Evolutionary conservation across 2,113 vertebrate genomes (phyloP), one percentile per base, ranked within the genome.

Genomic region (Leuciscus idus): DNA sequence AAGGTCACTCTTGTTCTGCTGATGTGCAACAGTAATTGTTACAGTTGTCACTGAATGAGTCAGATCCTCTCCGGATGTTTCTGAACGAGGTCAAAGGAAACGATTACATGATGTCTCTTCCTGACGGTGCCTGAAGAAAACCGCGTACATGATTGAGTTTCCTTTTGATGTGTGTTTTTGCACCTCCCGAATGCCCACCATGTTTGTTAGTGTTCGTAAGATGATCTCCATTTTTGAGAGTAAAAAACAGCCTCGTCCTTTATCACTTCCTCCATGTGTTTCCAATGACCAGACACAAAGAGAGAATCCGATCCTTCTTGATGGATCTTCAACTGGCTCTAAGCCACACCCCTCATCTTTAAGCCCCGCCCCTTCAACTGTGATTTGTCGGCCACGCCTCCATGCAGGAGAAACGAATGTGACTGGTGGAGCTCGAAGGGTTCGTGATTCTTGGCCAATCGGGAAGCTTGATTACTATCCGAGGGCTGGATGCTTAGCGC

Each of bases 191-290:
- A 57, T 39, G 21, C 11, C 62, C 43, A 66, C 26, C 84, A 92
- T 92, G 92, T 92, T 92, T 33, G 88, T 88, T 3, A 78, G 84
- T 15, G 55, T 88, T 17, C 93, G 91, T 75, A 92, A 92, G 72
- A 92, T 91, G 4, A 79, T 91, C 6, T 88, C 79, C 2, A 85
- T 52, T 13, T 91, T 92, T 17, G 91, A 92, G 84, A 86, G 72
- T 1, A 86, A 86, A 12, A 88, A 23, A n/a, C 85, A 86, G 15
- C 36, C 88, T 30, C 88, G 39, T 13, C 90, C 87, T 7, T 26
- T 86, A 9, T 85, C 76, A 4, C 75, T 87, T 26, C 85, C 85
- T 48, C 33, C 73, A 5, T 79, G 76, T 33, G 19, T 66, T 6
- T 62, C 85, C 55, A 36, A 48, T 39, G 17, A 73, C 17, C 39